A percentile compares a stretch with the other conserved stretches of the same genome.
These are phyloP conservation scores for Suricata suricatta DNA, from an alignment of 2,113 vertebrate species.

Conservation along the genomic window DNA sequence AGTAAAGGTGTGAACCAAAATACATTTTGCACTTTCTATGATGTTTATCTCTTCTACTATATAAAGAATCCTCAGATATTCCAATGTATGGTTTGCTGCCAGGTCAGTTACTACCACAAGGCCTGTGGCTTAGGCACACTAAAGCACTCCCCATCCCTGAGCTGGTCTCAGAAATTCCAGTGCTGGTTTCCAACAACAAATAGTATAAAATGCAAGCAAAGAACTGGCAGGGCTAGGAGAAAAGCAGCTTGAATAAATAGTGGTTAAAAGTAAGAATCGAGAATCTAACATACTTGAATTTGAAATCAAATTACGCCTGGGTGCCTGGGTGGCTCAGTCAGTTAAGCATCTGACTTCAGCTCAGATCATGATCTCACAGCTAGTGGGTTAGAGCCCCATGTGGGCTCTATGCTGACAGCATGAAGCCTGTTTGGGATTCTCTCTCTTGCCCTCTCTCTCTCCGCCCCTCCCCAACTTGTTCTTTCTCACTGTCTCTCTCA, in stretches of 20 bases:
- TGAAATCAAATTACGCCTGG: not conserved
- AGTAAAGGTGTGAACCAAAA: not conserved
- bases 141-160: not conserved
- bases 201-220: conserved; percentile 2
- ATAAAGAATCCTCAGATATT: not conserved
- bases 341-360: too few relatives aligned
- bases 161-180: not conserved
- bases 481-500: too few relatives aligned
- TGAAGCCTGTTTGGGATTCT: too few relatives aligned
- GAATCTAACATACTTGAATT: not conserved
- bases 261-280: not conserved
- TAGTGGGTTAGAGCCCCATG: too few relatives aligned
- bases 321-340: too few relatives aligned
- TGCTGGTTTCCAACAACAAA: not conserved
- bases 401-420: too few relatives aligned
- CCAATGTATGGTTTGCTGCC: not conserved
- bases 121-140: not conserved
- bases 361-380: too few relatives aligned
- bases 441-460: too few relatives aligned
- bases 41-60: not conserved
- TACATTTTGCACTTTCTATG: not conserved
- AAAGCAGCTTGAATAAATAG: not conserved
- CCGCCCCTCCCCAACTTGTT: too few relatives aligned
- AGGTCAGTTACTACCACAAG: not conserved
- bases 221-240: not conserved